Evolutionary conservation across 2,113 vertebrate species (phyloP).

Genomic region (Vireo altiloquus): DNA sequence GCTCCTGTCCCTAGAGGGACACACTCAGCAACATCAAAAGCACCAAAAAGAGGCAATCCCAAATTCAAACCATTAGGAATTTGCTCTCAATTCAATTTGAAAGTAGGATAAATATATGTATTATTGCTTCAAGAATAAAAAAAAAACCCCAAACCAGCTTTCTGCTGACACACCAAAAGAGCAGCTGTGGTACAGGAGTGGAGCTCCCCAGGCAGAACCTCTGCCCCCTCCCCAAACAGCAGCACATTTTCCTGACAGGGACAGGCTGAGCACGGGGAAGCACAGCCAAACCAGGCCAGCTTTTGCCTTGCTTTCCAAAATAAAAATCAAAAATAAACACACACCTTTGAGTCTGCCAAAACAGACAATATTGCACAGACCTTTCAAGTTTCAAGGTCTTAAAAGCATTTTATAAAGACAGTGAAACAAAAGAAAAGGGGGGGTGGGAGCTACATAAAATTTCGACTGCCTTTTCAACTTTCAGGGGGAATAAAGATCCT

Average conservation of each 20-base stretch:
- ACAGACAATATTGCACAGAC: background rate
- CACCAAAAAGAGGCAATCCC: background rate
- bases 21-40: background rate
- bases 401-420: constrained; percentile 33
- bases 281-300: background rate
- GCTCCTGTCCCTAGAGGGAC: background rate
- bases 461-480: constrained; percentile 19
- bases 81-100: background rate
- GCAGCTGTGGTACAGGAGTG: constrained; percentile 14
- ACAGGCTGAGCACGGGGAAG: background rate
- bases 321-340: background rate
- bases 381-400: constrained; percentile 30
- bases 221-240: background rate
- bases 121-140: background rate
- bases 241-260: background rate
- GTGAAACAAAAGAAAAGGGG: background rate
- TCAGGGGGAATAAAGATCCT: constrained; percentile 45
- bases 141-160: background rate
- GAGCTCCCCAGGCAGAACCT: background rate
- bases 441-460: background rate
- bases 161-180: constrained; percentile 27
- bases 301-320: background rate
- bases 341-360: constrained; percentile 32
- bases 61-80: background rate
- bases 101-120: background rate